Base-by-base conservation (phyloP, 2,888 invertebrate species). In the Leistus spinibarbis region DNA sequence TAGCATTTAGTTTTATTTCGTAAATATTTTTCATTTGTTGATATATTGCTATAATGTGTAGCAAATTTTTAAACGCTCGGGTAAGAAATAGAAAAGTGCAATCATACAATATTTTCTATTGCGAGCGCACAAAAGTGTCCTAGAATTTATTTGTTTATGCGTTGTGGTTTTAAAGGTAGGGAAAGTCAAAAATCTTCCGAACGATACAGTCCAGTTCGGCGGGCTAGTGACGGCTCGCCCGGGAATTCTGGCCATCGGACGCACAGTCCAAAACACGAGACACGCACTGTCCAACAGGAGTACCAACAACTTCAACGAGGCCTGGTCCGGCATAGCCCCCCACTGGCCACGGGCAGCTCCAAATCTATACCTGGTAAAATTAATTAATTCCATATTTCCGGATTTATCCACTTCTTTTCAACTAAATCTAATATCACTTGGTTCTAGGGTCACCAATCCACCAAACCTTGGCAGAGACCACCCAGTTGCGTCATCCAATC, bases 141-240 rank as follows among this genome's bases (percentile, higher is more conserved):
- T n/a, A n/a, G n/a, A n/a, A n/a, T n/a, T n/a, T 17, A 20, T 64
- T 23, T 64, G 24, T 4, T 20, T 1, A 22, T 64, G 79, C 77
- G 78, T 78, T 76, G 7, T 56, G 16, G 3, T 78, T 78, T 67
- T 63, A 23, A 71, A 90, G 90, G 89, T 4, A 87, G 90, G 1
- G 90, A 90, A 77, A 54, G 62, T 13, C 90, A 89, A 81, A 86
- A 86, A 78, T 83, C 84, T 0, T 86, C 90, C 60, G 95, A 95
- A 83, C 86, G 97, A 19, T 97, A 95, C 84, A 96, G 96, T 78
- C 97, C 97, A 0, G 96, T 97, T 13, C 89, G 98, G 0, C 89
- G 97, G 78, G 96, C 96, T 7, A 94, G 94, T 77, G 97, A 97
- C 84, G 93, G 94, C 63, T 91, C 84, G 0, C 81, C 87, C 3